Evolutionary conservation across 2,888 invertebrate species (phyloP).

Genomic region (Therioaphis trifolii): DNA sequence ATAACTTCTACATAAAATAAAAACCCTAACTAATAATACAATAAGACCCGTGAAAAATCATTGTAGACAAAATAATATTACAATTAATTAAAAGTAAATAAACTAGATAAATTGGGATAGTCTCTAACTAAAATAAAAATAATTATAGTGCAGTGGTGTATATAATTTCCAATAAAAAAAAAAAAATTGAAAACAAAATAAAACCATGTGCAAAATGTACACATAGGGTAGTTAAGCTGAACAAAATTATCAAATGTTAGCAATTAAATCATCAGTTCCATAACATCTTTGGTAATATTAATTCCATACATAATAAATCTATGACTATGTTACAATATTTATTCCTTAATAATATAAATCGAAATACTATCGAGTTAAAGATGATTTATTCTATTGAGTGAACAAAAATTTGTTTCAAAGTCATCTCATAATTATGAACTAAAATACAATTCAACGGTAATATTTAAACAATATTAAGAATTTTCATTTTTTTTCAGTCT

Average conservation of each 20-base stretch:
- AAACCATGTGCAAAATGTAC: constrained; percentile 27
- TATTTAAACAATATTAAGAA: constrained; percentile 27
- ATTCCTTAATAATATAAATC: constrained; percentile 45
- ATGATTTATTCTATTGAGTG: not conserved
- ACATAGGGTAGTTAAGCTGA: constrained; percentile 1
- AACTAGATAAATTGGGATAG: constrained; percentile 16
- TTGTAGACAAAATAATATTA: constrained; percentile 28
- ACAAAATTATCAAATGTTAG: constrained; percentile 22
- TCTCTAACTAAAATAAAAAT: constrained; percentile 34
- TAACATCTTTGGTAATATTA: constrained; percentile 60
- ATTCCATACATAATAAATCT: constrained; percentile 38
- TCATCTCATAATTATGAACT: constrained; percentile 28
- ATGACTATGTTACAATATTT: constrained; percentile 46
- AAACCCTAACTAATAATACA: constrained; percentile 57
- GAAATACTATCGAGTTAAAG: constrained; percentile 36
- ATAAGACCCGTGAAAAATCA: constrained; percentile 50
- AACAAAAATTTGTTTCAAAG: constrained; percentile 24
- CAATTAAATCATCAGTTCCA: constrained; percentile 40
- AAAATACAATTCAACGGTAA: constrained; percentile 48
- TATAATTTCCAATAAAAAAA: not conserved
- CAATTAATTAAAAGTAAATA: constrained; percentile 9
- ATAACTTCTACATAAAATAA: constrained; percentile 42
- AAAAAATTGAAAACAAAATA: constrained; percentile 16
- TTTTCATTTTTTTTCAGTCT: constrained; percentile 49
- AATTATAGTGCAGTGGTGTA: constrained; percentile 3